Conservation (phyloP, 2,113 vertebrate genomes). For the Grammomys dolichurus region DNA sequence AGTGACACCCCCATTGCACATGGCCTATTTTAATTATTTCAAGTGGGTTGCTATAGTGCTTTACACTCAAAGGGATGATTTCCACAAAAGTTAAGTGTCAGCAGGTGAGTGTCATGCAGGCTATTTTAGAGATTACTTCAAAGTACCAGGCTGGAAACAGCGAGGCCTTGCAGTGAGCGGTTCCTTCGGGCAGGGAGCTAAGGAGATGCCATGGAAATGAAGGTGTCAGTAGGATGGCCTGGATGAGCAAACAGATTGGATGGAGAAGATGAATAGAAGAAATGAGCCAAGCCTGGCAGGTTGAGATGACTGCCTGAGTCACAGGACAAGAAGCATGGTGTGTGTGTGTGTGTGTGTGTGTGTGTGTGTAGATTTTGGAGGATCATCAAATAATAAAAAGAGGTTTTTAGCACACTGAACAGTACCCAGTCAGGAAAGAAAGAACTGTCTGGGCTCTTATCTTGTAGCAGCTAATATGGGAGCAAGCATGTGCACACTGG, state of each 20-base stretch:
- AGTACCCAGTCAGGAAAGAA: constrained; percentile 10
- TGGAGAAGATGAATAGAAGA: constrained; percentile 4
- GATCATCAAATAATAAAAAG: not conserved
- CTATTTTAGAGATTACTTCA: not conserved
- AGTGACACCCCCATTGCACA: not conserved
- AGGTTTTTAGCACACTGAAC: constrained; percentile 8
- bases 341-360: not conserved
- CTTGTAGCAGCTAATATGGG: not conserved
- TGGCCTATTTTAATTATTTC: not conserved
- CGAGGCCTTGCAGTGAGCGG: not conserved
- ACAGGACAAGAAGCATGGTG: not conserved
- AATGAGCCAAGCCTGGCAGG: not conserved
- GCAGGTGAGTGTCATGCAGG: not conserved
- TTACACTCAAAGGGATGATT: not conserved
- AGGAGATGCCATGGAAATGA: not conserved
- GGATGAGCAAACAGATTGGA: not conserved
- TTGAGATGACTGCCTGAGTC: not conserved
- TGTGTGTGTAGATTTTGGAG: constrained; percentile 15
- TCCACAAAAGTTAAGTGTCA: not conserved
- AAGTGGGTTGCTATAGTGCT: not conserved
- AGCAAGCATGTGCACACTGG: not conserved
- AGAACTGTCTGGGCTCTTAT: not conserved
- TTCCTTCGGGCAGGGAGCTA: not conserved
- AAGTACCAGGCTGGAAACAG: not conserved
- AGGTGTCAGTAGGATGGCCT: not conserved